Evolutionary conservation across 2,113 vertebrate genomes (phyloP).

Genomic region (Python bivittatus): DNA sequence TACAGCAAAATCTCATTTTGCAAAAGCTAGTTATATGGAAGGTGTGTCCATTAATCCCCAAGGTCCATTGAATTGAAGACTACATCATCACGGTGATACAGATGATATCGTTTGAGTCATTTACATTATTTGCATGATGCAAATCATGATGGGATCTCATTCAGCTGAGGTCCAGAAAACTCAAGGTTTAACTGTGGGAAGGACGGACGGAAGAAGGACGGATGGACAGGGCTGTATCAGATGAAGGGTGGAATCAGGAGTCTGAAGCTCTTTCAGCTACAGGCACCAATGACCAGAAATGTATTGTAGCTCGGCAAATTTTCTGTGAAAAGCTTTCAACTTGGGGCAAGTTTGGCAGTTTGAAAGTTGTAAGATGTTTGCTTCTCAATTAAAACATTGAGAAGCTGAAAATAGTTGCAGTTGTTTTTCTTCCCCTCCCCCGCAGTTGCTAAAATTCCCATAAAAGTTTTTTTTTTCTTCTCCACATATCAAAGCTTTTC

Average conservation of each 20-base stretch:
- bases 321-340: neutral
- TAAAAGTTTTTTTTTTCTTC: neutral
- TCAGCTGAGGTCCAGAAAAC: too few species aligned
- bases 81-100: neutral
- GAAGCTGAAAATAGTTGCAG: neutral
- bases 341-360: neutral
- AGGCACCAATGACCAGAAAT: neutral
- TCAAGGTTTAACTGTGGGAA: neutral
- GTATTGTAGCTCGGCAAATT: neutral
- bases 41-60: neutral
- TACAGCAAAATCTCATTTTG: neutral
- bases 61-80: neutral
- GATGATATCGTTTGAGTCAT: neutral
- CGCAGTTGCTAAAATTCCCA: neutral
- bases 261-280: neutral
- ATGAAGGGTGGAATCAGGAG: neutral
- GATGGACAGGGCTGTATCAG: neutral
- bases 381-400: neutral
- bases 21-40: neutral
- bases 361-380: neutral
- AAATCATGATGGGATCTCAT: neutral
- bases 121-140: neutral
- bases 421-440: neutral
- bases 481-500: neutral
- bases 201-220: neutral